Base-by-base conservation (phyloP, 2,888 invertebrate species). In the Carpatolechia fugitivella region DNA sequence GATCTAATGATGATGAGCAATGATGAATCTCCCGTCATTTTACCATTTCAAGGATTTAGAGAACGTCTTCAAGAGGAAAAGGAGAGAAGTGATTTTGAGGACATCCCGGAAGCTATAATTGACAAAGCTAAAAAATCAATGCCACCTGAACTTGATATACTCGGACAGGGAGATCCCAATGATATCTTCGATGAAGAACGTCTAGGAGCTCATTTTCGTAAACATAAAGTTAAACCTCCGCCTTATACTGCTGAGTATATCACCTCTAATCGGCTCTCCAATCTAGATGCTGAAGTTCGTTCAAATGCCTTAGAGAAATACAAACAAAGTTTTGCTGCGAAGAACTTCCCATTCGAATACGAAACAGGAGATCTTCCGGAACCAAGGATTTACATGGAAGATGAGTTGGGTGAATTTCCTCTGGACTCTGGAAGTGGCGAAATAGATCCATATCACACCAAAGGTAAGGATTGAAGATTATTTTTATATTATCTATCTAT, bases 371-470 rank as follows among this genome's bases (percentile, higher is more conserved):
- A 88, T 14, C 67, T 91, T 40, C 87, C 91, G 6, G 92, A 93
- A 71, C 89, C 87, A 13, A 83, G 92, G 54, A 91, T 92, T 62
- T 92, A 93, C 65, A 83, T 85, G 49, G 92, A 91, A 56, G 91
- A 89, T 35, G 82, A 79, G n/a, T 58, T 76, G n/a, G 89, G 86
- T 38, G 89, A 86, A 50, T 74, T 78, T 41, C 73, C 81, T 1
- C 74, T 82, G 48, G 91, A 91, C 52, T 63, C 78, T 50, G 91
- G 88, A 8, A 90, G 87, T 63, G 89, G 88, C 1, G 88, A 90
- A 62, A 65, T 77, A 18, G 83, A 84, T 62, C 71, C 80, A 6
- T 82, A 76, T 59, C 76, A 78, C 54, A 54, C 70, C 14, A 85
- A 84, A 80, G 87, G 88, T 88, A 77, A 62, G 24, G 29, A 1